phyloP scores from a whole-genome alignment of 2,797 vertebrate species.

The Heterohyrax brucei region DNA sequence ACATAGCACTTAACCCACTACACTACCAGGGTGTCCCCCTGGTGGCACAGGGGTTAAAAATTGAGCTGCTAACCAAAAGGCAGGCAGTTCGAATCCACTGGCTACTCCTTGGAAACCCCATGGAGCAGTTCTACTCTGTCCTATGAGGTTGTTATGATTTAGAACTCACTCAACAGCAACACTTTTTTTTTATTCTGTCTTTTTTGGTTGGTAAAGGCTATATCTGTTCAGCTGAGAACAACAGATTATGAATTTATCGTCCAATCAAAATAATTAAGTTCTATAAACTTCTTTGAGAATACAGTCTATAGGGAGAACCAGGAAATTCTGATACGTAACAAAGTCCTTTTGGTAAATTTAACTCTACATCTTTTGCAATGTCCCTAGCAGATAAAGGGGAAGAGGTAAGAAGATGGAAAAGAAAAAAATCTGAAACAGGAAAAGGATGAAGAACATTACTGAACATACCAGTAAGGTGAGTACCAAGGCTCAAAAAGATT shows the following conservation, averaged over 20 bases:
- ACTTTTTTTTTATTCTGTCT: no score
- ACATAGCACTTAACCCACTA: no score
- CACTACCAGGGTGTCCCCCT: no score
- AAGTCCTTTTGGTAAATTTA: background rate
- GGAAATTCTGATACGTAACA: background rate
- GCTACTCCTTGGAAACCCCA: no score
- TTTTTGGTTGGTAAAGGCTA: no score
- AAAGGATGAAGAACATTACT: conserved; percentile 11
- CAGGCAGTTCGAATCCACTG: no score
- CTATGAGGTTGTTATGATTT: no score
- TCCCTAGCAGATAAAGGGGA: background rate
- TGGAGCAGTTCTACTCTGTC: no score
- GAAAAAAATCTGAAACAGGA: conserved; percentile 2
- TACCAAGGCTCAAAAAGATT: background rate
- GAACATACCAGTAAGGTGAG: background rate
- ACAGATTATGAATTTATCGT: background rate
- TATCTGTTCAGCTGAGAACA: background rate
- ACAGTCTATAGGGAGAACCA: background rate
- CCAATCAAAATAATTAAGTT: background rate
- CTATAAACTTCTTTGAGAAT: background rate
- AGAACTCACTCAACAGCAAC: no score
- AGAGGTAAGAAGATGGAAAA: background rate
- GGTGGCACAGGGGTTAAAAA: no score
- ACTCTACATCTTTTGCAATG: background rate
- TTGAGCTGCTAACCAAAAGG: no score